Base-by-base conservation (phyloP, 2,888 invertebrate genomes). In the Acheta domesticus region DNA sequence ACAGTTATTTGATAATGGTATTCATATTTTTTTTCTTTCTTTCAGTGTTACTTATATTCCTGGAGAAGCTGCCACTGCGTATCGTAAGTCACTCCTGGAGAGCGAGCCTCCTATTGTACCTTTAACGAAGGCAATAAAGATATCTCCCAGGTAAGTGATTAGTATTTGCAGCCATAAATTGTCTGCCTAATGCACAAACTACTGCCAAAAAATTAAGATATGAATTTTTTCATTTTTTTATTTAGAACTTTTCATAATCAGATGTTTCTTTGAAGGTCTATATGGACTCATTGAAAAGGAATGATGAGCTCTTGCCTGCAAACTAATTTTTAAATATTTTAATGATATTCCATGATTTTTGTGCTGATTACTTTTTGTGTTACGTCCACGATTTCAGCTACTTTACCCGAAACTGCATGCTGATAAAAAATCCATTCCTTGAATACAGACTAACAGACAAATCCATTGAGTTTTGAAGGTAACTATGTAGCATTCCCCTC, bases 1-100 rank as follows among this genome's bases (percentile, higher is more conserved):
- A 36, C 36, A 36, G 11, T 8, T 23, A 2, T 36, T 36, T 36
- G 36, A 36, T 36, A 36, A 36, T 36, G 8, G 36, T 36, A 36
- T 36, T 36, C 4, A 23, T 36, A 5, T 23, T 36, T 8, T 36
- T 36, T 62, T 62, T 78, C 21, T n/a, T 36, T 73, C 80, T 86
- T 87, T 78, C 86, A 91, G 90, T 85, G 87, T 91, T 82, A 87
- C 87, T 21, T 91, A 90, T 85, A 89, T 91, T 83, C 88, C 90
- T 78, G 87, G 87, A 21, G 86, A 87, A 79, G 90, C 90, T 84
- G 90, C 89, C 77, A 87, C 87, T 81, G 86, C 86, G 76, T 88
- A 89, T 85, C 86, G 86, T 77, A 86, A 86, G 81, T 85, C 86
- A 11, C 84, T 86, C 21, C 84, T 85, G 48, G 83, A 86, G 75